Evolutionary conservation across 2,888 invertebrate genomes (phyloP), one percentile per base, ranked within the genome.

Genomic region (Endotricha flammealis): DNA sequence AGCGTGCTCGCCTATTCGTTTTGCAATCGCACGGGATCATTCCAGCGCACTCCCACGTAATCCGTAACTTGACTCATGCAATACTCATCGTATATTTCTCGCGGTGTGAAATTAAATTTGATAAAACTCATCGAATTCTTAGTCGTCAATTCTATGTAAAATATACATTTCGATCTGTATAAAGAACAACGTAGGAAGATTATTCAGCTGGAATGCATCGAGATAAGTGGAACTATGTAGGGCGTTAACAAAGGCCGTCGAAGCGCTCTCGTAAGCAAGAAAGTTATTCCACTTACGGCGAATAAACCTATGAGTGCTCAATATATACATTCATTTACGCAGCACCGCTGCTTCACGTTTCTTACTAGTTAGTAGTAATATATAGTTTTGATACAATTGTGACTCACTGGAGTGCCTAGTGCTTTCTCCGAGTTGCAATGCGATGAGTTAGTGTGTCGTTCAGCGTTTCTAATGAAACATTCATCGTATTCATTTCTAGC

Each of bases 221-320:
- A 74, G 78, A 78, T 79, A 74, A 64, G 67, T 62, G 58, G 62
- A 65, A 65, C 62, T 69, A 70, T 71, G 70, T 64, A 65, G 69
- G 58, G 59, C 64, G 68, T 67, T 68, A 58, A 65, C 63, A 70
- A 68, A 57, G 63, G 68, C 62, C 59, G 63, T 57, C 61, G 63
- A 64, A 61, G 57, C 64, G 59, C 55, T 68, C 64, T 64, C 60
- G 56, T 63, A 62, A 57, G 56, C 63, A 64, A 64, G 60, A 64
- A 68, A 71, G 62, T 72, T 71, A 67, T 68, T 63, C 61, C 55
- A 64, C 64, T 68, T 65, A 56, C 57, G 46, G 46, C 39, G 54
- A 57, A 56, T 59, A 57, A 55, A 64, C 64, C 57, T 59, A 50
- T 57, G 51, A 57, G 45, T 64, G 50, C 50, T 61, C 52, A 56